Conservation (phyloP, 1,140 invertebrate species). For the Periplaneta americana region DNA sequence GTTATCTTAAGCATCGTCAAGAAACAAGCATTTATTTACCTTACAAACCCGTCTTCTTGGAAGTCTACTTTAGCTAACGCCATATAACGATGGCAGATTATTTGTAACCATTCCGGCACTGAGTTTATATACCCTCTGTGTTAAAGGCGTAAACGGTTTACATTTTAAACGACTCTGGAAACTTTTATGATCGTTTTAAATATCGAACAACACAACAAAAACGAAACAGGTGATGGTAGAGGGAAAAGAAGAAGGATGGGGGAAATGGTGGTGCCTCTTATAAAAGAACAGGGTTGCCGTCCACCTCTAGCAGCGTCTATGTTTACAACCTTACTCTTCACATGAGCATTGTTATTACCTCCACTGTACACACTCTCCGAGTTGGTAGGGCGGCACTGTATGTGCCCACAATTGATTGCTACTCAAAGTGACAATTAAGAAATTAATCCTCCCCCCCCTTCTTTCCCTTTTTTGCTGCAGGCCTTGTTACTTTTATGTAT, state of each 20-base stretch:
- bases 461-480: background rate
- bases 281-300: too few species aligned
- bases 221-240: background rate
- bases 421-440: conserved; percentile 8
- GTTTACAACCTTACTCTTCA: background rate
- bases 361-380: background rate
- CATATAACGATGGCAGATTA: background rate
- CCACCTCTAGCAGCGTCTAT: background rate
- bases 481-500: background rate
- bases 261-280: background rate
- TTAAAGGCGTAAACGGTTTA: background rate
- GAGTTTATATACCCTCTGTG: background rate
- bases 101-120: background rate
- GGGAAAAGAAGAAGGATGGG: background rate
- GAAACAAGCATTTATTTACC: too few species aligned
- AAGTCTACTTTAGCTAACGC: too few species aligned
- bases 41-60: too few species aligned
- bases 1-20: too few species aligned
- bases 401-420: conserved; percentile 4
- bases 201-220: background rate
- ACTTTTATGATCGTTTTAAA: background rate
- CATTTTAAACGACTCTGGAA: background rate
- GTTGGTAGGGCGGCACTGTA: background rate
- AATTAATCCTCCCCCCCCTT: conserved; percentile 8
- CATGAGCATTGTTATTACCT: background rate